These are phyloP conservation scores for Pardalotus punctatus DNA, from an alignment of 2,113 vertebrate species.

Conservation along the genomic window DNA sequence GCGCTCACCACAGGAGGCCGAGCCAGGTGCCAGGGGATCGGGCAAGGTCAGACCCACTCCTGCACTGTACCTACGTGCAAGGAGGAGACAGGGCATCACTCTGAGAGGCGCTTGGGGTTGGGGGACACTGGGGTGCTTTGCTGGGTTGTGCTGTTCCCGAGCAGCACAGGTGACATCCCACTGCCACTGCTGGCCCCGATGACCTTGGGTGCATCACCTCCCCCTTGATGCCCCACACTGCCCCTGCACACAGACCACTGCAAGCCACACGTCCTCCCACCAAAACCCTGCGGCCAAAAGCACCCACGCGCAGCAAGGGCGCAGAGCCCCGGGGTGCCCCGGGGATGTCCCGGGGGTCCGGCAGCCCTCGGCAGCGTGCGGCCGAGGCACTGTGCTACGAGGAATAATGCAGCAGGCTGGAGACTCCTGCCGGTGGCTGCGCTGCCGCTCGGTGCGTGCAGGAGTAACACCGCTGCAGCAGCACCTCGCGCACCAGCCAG, in stretches of 20 bases:
- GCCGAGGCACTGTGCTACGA: background rate
- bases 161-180: background rate
- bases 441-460: background rate
- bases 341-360: background rate
- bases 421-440: slow-evolving; percentile 18
- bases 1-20: rapidly evolving
- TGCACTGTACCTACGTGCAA: background rate
- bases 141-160: background rate
- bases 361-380: background rate
- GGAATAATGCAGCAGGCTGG: slow-evolving; percentile 45
- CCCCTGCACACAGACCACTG: background rate
- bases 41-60: background rate
- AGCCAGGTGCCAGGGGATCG: rapidly evolving
- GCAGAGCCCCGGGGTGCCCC: background rate
- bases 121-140: background rate
- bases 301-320: background rate
- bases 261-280: background rate
- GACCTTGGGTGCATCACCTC: slow-evolving; percentile 25
- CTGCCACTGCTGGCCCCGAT: background rate
- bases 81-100: background rate
- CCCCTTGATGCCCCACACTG: rapidly evolving
- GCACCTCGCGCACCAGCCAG: background rate
- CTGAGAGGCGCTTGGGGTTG: rapidly evolving
- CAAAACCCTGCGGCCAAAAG: background rate
- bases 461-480: slow-evolving; percentile 20